A percentile compares a stretch with the other conserved stretches of the same genome.
Conservation (phyloP, 2,888 invertebrate species). For the Escarpia spicata region DNA sequence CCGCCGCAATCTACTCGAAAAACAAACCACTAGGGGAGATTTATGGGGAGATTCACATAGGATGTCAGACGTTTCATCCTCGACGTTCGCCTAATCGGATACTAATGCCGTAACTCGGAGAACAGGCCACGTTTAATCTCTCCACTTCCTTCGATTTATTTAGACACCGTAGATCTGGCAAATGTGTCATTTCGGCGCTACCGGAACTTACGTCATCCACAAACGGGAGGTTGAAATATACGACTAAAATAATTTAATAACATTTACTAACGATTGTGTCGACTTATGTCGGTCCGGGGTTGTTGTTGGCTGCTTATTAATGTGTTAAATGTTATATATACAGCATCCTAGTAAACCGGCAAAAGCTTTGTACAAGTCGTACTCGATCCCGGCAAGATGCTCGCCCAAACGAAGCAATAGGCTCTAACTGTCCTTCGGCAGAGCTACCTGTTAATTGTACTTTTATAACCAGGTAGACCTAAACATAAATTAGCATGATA, state of each 20-base stretch:
- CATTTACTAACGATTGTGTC: not conserved
- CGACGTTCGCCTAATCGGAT: not conserved
- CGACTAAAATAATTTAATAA: not conserved
- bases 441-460: no score
- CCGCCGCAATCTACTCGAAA: not conserved
- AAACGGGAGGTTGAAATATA: not conserved
- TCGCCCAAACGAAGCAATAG: no score
- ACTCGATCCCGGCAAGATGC: no score
- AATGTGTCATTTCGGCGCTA: not conserved
- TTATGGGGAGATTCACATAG: not conserved
- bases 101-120: not conserved
- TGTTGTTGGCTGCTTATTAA: not conserved
- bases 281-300: not conserved
- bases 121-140: not conserved
- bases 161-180: not conserved
- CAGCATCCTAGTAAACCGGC: no score
- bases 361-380: no score
- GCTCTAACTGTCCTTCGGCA: no score
- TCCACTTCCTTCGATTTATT: not conserved
- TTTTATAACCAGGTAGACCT: no score
- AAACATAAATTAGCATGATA: no score
- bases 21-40: conserved; percentile 9
- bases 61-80: not conserved
- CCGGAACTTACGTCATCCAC: not conserved
- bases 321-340: no score